Conservation (phyloP, 2,113 vertebrate genomes). For the Uropsilus gracilis region DNA sequence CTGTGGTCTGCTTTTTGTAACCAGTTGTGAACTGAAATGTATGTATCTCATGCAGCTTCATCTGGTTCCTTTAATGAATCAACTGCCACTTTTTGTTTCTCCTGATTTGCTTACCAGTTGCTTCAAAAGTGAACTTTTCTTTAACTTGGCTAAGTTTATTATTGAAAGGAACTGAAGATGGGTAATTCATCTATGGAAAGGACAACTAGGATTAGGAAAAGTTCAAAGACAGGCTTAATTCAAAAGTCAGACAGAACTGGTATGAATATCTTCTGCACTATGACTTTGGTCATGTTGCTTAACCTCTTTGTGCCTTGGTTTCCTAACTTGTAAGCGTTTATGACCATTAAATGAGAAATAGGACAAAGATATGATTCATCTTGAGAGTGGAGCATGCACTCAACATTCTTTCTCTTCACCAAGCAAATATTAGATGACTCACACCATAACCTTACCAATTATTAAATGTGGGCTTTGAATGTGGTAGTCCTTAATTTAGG, state of each 20-base stretch:
- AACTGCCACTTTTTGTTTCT: not conserved
- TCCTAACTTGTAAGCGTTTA: not conserved
- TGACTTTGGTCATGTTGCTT: not conserved
- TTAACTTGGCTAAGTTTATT: not conserved
- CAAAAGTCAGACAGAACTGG: not conserved
- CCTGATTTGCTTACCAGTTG: not conserved
- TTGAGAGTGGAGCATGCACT: too few species aligned
- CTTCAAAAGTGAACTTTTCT: conserved; percentile 26
- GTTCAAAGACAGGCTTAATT: not conserved
- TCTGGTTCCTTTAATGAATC: not conserved
- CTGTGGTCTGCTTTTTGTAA: not conserved
- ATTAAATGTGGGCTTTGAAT: not conserved
- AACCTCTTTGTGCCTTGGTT: not conserved
- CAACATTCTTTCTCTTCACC: not conserved
- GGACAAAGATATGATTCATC: not conserved
- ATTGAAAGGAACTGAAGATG: not conserved
- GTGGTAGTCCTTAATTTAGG: not conserved
- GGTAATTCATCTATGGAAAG: not conserved
- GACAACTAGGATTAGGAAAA: not conserved
- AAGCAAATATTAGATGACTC: not conserved
- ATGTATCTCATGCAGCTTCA: rapidly evolving
- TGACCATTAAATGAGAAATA: not conserved
- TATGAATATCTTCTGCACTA: not conserved
- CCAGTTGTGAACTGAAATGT: not conserved
- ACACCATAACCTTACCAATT: not conserved